Conservation (phyloP, 2,797 vertebrate species). For the Semaprochilodus insignis region DNA sequence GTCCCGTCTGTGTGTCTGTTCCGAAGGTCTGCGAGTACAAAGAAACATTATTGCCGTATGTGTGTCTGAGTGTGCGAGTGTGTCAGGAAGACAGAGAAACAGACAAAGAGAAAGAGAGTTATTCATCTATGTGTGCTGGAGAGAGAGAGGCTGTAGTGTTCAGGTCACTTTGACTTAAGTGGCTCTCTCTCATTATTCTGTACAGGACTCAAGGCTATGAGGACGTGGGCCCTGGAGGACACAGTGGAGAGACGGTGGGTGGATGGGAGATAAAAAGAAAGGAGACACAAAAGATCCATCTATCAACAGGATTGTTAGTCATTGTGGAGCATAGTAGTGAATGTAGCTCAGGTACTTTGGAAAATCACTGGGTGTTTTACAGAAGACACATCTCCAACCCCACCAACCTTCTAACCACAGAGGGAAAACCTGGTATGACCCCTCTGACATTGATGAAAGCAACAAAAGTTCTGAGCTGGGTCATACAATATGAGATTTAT, state of each 20-base stretch:
- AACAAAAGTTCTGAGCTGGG: neutral
- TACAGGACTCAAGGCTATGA: constrained; percentile 18
- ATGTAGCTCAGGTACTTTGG: neutral
- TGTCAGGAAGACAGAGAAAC: neutral
- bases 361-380: constrained; percentile 1
- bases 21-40: constrained; percentile 43
- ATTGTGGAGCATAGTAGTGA: neutral
- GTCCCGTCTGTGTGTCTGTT: constrained; percentile 35
- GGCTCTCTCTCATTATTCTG: constrained; percentile 28
- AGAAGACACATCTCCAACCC: constrained; percentile 5
- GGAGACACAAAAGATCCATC: constrained; percentile 13
- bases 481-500: neutral
- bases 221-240: neutral
- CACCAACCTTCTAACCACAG: neutral
- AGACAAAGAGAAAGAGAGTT: neutral
- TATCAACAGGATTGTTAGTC: constrained; percentile 31
- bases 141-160: constrained; percentile 5
- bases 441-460: neutral
- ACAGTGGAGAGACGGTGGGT: constrained; percentile 1
- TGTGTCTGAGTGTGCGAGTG: neutral
- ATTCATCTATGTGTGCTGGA: neutral
- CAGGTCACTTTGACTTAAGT: constrained; percentile 38
- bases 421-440: neutral
- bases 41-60: constrained; percentile 42
- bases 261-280: neutral